Evolutionary conservation across 2,113 vertebrate species (phyloP).

Genomic region (Lampris megalopsis): DNA sequence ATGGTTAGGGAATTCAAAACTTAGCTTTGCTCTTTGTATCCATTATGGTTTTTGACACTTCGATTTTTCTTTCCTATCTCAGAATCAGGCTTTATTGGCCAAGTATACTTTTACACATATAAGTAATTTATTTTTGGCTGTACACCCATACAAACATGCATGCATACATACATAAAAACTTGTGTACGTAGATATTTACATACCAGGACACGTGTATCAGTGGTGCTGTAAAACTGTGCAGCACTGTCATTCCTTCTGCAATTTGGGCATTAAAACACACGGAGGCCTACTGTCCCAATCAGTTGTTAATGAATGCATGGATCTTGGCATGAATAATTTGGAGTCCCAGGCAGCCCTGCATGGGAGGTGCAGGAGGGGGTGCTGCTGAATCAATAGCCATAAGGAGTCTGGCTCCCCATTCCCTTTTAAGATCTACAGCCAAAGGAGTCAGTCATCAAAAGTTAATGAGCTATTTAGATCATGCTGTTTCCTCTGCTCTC

Average conservation of each 20-base stretch:
- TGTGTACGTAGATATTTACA: no score
- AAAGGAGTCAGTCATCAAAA: constrained; percentile 80
- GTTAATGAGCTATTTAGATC: constrained; percentile 83
- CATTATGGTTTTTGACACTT: no score
- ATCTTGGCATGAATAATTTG: constrained; percentile 75
- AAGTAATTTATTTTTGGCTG: no score
- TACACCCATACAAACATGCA: no score
- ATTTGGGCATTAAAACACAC: constrained; percentile 33
- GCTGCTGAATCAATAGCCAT: constrained; percentile 79
- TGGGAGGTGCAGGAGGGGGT: constrained; percentile 33
- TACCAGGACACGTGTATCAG: not conserved
- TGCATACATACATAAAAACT: no score
- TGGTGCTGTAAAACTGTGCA: constrained; percentile 30
- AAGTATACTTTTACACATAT: no score
- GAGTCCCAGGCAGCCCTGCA: constrained; percentile 57
- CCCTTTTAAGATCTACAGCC: constrained; percentile 81
- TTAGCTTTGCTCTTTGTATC: no score
- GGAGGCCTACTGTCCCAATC: constrained; percentile 47
- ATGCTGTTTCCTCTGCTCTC: constrained; percentile 73
- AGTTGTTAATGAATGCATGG: constrained; percentile 56
- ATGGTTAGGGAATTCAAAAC: no score
- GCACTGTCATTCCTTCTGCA: constrained; percentile 26
- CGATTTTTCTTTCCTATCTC: no score
- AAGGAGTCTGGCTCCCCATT: constrained; percentile 76
- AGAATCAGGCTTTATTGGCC: no score